A percentile compares a stretch with the other conserved stretches of the same genome.
Evolutionary conservation across 2,113 vertebrate species (phyloP).

Genomic region (Catharus fuscescens): DNA sequence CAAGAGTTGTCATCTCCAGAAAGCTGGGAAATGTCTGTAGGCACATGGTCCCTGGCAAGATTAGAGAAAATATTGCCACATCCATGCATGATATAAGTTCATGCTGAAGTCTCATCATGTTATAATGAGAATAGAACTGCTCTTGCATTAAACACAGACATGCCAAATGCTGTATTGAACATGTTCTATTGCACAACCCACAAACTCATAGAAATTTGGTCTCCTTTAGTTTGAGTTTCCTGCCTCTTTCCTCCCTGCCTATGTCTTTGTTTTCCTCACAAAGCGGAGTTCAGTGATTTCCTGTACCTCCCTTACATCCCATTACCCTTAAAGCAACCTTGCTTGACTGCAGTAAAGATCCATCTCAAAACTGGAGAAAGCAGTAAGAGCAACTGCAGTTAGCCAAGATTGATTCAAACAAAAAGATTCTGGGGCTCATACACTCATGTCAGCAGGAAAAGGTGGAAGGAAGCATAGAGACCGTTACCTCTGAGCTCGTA

Average conservation of each 20-base stretch:
- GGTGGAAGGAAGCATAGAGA: slow-evolving; percentile 6
- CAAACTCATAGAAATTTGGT: not conserved
- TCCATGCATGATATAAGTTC: not conserved
- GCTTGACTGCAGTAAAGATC: not conserved
- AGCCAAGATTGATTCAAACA: not conserved
- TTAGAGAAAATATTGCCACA: not conserved
- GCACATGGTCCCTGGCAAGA: not conserved
- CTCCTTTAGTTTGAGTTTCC: slow-evolving; percentile 26
- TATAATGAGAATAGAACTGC: not conserved
- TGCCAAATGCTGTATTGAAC: not conserved
- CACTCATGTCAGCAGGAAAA: not conserved
- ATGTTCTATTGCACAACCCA: not conserved
- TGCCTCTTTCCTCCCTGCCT: slow-evolving; percentile 49
- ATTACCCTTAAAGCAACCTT: slow-evolving; percentile 42
- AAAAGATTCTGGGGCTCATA: not conserved
- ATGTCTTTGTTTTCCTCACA: slow-evolving; percentile 64
- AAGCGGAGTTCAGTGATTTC: slow-evolving; percentile 51
- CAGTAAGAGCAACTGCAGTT: not conserved
- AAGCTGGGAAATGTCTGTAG: not conserved
- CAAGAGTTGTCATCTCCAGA: not conserved
- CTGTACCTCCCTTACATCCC: slow-evolving; percentile 36
- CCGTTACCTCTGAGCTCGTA: fast-evolving
- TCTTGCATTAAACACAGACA: not conserved
- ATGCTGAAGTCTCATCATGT: not conserved
- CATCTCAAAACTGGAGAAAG: not conserved